phyloP scores from a whole-genome alignment of 2,797 vertebrate species.

The Anguilla marmorata region DNA sequence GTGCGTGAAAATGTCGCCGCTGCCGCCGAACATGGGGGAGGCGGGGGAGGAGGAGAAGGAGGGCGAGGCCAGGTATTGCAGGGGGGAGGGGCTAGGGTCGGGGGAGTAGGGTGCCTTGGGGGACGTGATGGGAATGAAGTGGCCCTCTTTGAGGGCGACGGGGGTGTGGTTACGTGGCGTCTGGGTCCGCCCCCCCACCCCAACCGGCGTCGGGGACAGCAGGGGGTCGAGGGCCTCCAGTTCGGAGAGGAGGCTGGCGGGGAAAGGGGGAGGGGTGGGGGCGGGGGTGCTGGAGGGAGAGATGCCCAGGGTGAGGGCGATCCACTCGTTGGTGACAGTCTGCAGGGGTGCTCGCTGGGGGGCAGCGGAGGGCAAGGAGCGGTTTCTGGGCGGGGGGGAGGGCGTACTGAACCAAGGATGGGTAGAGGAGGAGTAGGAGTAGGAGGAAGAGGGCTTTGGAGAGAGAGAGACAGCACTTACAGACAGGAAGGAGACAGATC shows the following conservation, averaged over 20 bases:
- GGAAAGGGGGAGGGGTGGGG: slow-evolving; percentile 71
- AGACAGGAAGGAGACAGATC: background rate
- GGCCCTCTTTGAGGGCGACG: slow-evolving; percentile 57
- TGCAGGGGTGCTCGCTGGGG: slow-evolving; percentile 65
- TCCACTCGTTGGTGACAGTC: slow-evolving; percentile 70
- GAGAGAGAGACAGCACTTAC: slow-evolving; percentile 47
- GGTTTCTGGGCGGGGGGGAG: slow-evolving; percentile 56
- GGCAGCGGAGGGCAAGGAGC: slow-evolving; percentile 58
- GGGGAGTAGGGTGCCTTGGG: slow-evolving; percentile 49
- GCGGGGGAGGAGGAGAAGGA: slow-evolving; percentile 45
- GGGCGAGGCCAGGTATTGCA: slow-evolving; percentile 36
- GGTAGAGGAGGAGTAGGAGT: slow-evolving; percentile 54
- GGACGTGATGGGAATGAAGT: slow-evolving; percentile 50
- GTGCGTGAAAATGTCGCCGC: slow-evolving; percentile 26
- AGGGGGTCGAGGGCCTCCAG: slow-evolving; percentile 63
- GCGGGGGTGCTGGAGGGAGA: slow-evolving; percentile 52
- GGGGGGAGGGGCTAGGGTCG: slow-evolving; percentile 42
- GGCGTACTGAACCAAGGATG: slow-evolving; percentile 49
- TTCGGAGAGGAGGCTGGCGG: slow-evolving; percentile 66
- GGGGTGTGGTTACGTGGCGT: slow-evolving; percentile 41
- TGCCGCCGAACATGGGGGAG: slow-evolving; percentile 48
- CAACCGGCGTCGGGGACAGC: slow-evolving; percentile 51
- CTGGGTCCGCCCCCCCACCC: slow-evolving; percentile 28
- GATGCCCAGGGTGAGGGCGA: slow-evolving; percentile 71
- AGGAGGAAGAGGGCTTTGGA: slow-evolving; percentile 69